Evolutionary conservation across 2,888 invertebrate species (phyloP), one percentile per base, ranked within the genome.

Genomic region (Colletes collaris): DNA sequence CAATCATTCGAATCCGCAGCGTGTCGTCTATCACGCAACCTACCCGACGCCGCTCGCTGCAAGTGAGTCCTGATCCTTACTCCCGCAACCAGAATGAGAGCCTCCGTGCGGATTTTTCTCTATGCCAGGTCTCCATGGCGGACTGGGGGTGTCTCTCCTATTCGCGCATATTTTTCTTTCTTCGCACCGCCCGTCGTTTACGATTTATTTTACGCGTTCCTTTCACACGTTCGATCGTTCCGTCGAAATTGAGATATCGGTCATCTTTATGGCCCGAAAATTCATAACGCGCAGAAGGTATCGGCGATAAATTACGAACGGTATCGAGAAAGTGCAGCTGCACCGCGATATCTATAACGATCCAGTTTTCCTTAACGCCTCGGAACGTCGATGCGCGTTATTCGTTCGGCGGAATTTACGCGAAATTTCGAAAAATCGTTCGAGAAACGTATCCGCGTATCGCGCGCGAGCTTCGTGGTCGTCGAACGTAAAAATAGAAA

Each of bases 1-100:
- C 90, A 92, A 91, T 92, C 92, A 92, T 90, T 89, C 92, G 89
- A 92, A 91, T 87, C 88, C 91, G 81, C 92, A 93, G 89, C 91
- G 93, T 88, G 92, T 92, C 87, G 92, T 92, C 83, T 93, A 93
- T 90, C 93, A 93, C 89, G 92, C 92, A 89, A 92, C 92, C 86
- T 93, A 93, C 89, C 92, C 93, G 88, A 92, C 92, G 90, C 93
- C 93, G 79, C 91, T 93, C 71, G 92, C 93, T 81, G 92, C 92
- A 90, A 93, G 93, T 93, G 92, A 93, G 93, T 92, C 87, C 84
- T 27, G 27, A 46, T 86, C 83, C 79, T 49, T 52, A 58, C 37
- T 37, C 35, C 27, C 2, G 27, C 27, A 27, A 27, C 27, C 27
- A 27, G 27, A 27, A 27, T 2, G 27, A 46, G 5, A 16, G 10